Base-by-base conservation (phyloP, 92 coral and sea anemone species). In the Porites evermanni region DNA sequence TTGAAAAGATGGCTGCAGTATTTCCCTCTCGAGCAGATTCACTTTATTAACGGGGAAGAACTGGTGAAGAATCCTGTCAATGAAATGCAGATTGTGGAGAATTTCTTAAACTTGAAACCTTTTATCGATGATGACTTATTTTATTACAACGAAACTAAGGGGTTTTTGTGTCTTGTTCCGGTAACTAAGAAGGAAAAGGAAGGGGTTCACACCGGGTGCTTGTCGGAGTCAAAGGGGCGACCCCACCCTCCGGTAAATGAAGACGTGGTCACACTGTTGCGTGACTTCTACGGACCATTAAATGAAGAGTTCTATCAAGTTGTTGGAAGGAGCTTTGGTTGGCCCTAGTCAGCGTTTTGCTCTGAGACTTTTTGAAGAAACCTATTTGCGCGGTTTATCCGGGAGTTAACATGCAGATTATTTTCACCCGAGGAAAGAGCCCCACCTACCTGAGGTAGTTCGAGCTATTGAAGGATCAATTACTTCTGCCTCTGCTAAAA, bases 1-100 rank as follows among this genome's bases (percentile, higher is more conserved):
- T 78, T 92, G 12, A 60, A 71, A 19, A 85, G 70, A 10, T 92
- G 94, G 94, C 87, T 88, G 58, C 23, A 75, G 66, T 88, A 79
- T 47, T 92, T 92, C 52, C 92, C 94, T 4, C 64, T 80, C 1
- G 84, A 80, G 8, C 94, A 92, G 70, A 32, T 92, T 70, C 94
- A 88, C 77, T 84, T 92, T 61, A 89, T 92, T 14, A 88, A 83
- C 60, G 94, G 94, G 8, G 92, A 92, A 74, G 74, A 75, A 53
- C 87, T 92, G 29, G 53, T 80, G 29, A 84, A n/a, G 16, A 58
- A 92, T 77, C 94, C 94, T 53, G 78, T 72, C 21, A 32, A 59
- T 17, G 94, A 92, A 68, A 32, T 92, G 67, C 82, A 85, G 44
- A 7, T 51, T 2, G 90, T 88, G 0, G 92, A 92, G 79, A 67